These are phyloP conservation scores for Scaptomyza parva DNA, from an alignment of 2,888 invertebrate species.

Conservation along the genomic window DNA sequence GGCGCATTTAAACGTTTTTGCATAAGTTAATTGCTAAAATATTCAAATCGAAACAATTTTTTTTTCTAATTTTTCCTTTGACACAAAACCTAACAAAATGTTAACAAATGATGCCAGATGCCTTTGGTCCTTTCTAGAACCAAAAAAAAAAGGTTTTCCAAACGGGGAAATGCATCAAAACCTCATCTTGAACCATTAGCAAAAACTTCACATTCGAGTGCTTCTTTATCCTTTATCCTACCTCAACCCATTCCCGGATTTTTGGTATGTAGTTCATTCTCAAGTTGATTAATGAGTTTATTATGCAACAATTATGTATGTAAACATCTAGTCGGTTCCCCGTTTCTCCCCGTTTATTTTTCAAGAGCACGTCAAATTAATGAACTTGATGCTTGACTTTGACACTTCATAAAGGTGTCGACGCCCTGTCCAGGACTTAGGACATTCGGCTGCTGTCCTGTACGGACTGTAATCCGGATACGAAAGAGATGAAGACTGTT, in stretches of 20 bases:
- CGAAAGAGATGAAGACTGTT: slow-evolving; percentile 38
- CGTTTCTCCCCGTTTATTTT: slow-evolving; percentile 55
- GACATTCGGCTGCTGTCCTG: too few species aligned
- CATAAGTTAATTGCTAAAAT: background rate
- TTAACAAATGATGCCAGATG: slow-evolving; percentile 68
- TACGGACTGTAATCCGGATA: slow-evolving; percentile 29
- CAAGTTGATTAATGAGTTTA: slow-evolving; percentile 78
- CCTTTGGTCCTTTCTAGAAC: background rate
- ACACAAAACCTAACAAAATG: slow-evolving; percentile 38
- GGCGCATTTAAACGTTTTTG: too few species aligned
- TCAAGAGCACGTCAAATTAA: slow-evolving; percentile 76
- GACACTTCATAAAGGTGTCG: slow-evolving; percentile 81
- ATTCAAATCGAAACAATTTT: background rate
- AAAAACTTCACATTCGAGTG: slow-evolving; percentile 29
- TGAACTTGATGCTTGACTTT: slow-evolving; percentile 75
- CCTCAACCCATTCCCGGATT: slow-evolving; percentile 24
- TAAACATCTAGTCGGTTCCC: slow-evolving; percentile 65
- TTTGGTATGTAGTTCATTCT: slow-evolving; percentile 45
- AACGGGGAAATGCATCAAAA: slow-evolving; percentile 59
- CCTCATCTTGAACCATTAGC: slow-evolving; percentile 68
- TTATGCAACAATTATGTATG: slow-evolving; percentile 80
- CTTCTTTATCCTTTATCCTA: background rate
- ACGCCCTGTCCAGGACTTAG: slow-evolving; percentile 46
- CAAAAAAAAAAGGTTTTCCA: slow-evolving; percentile 1
- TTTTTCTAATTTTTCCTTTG: slow-evolving; percentile 1